Evolutionary conservation across 2,113 vertebrate genomes (phyloP).

Genomic region (Poeciliopsis occidentalis): DNA sequence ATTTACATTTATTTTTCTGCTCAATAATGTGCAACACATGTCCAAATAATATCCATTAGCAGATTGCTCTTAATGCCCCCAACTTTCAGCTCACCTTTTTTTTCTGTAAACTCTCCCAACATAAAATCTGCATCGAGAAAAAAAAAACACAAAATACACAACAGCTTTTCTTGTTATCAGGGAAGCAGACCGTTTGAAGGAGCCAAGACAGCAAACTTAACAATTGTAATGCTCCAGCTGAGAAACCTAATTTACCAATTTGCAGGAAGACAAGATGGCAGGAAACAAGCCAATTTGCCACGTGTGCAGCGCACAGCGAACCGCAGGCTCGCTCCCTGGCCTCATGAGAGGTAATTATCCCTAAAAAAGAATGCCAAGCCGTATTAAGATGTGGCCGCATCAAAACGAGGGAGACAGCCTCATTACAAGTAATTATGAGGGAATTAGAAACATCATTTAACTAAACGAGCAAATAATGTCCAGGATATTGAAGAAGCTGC

Average conservation of each 20-base stretch:
- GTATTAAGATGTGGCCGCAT: slow-evolving; percentile 99
- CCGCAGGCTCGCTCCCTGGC: slow-evolving; percentile 83
- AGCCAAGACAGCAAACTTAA: no score
- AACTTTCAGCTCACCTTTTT: not conserved
- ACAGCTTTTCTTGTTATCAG: no score
- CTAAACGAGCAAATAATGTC: slow-evolving; percentile 99
- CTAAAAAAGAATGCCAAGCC: slow-evolving; percentile 93
- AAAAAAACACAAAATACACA: no score
- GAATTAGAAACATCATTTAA: slow-evolving; percentile 99
- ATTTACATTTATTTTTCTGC: not conserved
- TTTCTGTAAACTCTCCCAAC: not conserved
- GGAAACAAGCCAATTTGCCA: slow-evolving; percentile 99
- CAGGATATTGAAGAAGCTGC: slow-evolving; percentile 99
- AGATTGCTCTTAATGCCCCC: not conserved
- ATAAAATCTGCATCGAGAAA: slow-evolving; percentile 62
- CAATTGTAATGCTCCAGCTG: slow-evolving; percentile 91
- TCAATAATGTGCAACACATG: not conserved
- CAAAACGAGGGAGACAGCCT: slow-evolving; percentile 98
- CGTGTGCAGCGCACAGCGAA: slow-evolving; percentile 93
- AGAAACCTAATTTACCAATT: slow-evolving; percentile 99
- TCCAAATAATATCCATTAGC: not conserved
- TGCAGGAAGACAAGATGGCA: slow-evolving; percentile 89
- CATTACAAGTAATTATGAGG: slow-evolving; percentile 99
- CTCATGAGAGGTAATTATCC: slow-evolving; percentile 97
- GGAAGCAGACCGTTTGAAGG: no score